These are phyloP conservation scores for Pheosia gnoma DNA, from an alignment of 2,888 invertebrate species.

Conservation along the genomic window DNA sequence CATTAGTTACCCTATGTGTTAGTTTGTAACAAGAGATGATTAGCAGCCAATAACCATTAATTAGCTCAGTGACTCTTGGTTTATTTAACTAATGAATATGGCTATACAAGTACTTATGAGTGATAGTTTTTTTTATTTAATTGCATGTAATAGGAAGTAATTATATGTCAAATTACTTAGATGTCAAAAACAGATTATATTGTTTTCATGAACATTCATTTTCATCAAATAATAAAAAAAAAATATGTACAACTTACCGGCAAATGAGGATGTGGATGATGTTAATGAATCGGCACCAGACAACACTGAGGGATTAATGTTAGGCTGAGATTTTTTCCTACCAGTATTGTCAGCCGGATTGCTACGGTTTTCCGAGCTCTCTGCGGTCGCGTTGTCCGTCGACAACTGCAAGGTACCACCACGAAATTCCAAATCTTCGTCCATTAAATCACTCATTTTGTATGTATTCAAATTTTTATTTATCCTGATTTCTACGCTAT, in stretches of 20 bases:
- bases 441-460: constrained; percentile 74
- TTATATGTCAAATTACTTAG: too few relatives aligned
- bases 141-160: too few relatives aligned
- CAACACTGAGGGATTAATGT: constrained; percentile 70
- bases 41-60: too few relatives aligned
- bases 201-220: too few relatives aligned
- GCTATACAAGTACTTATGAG: too few relatives aligned
- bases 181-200: too few relatives aligned
- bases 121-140: too few relatives aligned
- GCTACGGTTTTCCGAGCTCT: constrained; percentile 47
- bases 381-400: constrained; percentile 50
- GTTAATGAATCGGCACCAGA: constrained; percentile 77
- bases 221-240: neutral
- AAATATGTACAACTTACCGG: constrained; percentile 55
- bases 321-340: constrained; percentile 52
- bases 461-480: constrained; percentile 22
- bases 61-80: too few relatives aligned
- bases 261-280: constrained; percentile 73
- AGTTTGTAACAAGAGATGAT: too few relatives aligned
- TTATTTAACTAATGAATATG: too few relatives aligned
- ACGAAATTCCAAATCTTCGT: constrained; percentile 84
- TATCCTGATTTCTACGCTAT: constrained; percentile 31
- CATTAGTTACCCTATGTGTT: too few relatives aligned
- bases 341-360: constrained; percentile 49
- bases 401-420: constrained; percentile 81